Base-by-base conservation (phyloP, 2,113 vertebrate species). In the Pachycephala philippinensis region DNA sequence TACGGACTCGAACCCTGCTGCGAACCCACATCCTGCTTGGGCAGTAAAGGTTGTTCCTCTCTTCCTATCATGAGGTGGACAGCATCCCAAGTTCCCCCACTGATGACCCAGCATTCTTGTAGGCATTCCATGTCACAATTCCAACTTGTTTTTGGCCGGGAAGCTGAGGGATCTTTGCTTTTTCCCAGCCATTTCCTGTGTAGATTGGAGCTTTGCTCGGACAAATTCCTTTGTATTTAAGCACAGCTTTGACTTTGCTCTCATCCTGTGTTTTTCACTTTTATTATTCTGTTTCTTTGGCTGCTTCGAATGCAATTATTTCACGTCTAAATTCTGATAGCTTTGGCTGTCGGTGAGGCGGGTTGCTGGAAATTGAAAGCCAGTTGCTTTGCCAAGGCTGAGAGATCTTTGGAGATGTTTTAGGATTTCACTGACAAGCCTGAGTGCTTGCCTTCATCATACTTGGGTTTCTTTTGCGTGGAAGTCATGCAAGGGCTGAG, bases 321-420 rank as follows among this genome's bases (percentile, higher is more conserved):
- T 91, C 61, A 33, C 64, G 79, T 60, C 27, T 71, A 33, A 83
- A 84, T 81, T 89, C 79, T 90, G 47, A 64, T 90, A 45, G 35
- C 81, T 91, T 83, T 95, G 68, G 39, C 44, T 76, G 63, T 65
- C 64, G 42, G 23, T 87, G 56, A 84, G 57, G 11, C 60, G 27
- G 26, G 11, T 82, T 92, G 60, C 42, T 86, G 89, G 74, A 91
- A 92, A 84, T 59, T 64, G 79, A 92, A 95, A 95, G 30, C 49
- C 56, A 47, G 18, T 60, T 71, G 8, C 80, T 88, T 63, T 85
- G 59, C 59, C 44, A 63, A 50, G 88, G 71, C 47, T 94, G 79
- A 96, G 45, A 83, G 84, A 84, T 63, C 35, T 89, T 47, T 89
- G 57, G 84, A 95, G 84, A 72, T 19, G 22, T 31, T 77, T 50